Base-by-base conservation (phyloP, 1,140 invertebrate species). In the Apis cerana region DNA sequence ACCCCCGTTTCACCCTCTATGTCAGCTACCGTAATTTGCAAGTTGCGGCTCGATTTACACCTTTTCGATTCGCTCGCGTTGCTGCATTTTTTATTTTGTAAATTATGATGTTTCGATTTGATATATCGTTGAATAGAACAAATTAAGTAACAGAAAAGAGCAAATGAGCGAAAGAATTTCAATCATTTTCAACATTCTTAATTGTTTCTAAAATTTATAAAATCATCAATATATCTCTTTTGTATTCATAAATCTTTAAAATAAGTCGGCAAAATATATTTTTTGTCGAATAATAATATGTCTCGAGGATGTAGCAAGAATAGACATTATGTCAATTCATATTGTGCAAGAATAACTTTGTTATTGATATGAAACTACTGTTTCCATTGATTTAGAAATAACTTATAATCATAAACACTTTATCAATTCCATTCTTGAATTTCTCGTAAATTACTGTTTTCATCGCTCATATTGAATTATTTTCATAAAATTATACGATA, bases 11-110 rank as follows among this genome's bases (percentile, higher is more conserved):
- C 71, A 23, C 9, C 43, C 15, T 9, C 23, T 54, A 13, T 48
- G 75, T 59, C 50, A 21, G 54, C 33, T n/a, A 19, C 43, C 54
- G 19, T 68, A 81, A 75, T 81, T 81, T 81, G 72, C 72, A 68
- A 81, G 50, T 70, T 56, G 21, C 52, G 48, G 61, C 79, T 58
- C 23, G 61, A 74, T 65, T 80, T 81, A 23, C 33, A 43, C 8
- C 13, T 65, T 65, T 65, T 65, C 75, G 21, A 65, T 54, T 65
- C 50, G 50, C 19, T 21, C 7, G 0, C 27, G 59, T 10, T 2
- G 23, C n/a, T 48, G 33, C 58, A 61, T 61, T 75, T 75, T 62
- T 48, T 56, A 75, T 75, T 62, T 61, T 62, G 33, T 23, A 19
- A 48, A 27, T 74, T 74, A 19, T 9, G n/a, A 23, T 3, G 48